These are phyloP conservation scores for Uromys caudimaculatus DNA, from an alignment of 2,797 vertebrate genomes.

Conservation along the genomic window DNA sequence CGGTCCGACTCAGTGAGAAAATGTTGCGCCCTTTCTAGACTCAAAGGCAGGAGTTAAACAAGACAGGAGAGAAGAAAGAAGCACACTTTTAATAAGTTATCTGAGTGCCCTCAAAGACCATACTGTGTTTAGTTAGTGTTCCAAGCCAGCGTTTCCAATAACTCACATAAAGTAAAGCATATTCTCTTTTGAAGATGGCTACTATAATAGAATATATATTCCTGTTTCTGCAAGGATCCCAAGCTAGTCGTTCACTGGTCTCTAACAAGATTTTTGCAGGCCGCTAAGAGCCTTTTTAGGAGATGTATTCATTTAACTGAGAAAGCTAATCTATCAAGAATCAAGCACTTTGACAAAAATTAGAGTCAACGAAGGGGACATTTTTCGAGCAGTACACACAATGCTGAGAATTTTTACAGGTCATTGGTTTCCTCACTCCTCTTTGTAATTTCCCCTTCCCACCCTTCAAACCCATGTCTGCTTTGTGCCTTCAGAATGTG, in stretches of 20 bases:
- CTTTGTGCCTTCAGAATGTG: background rate
- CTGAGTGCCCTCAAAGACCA: background rate
- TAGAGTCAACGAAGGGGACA: background rate
- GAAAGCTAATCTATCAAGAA: background rate
- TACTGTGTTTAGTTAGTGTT: background rate
- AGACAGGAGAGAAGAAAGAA: background rate
- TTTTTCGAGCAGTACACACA: background rate
- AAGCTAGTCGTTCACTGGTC: background rate
- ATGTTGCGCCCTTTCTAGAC: background rate
- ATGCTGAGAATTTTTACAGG: background rate
- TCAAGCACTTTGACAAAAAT: background rate
- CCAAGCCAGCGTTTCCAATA: background rate
- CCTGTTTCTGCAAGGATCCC: background rate
- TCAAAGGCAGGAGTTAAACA: background rate
- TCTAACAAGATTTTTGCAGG: background rate
- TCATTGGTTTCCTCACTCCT: background rate
- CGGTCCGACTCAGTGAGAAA: background rate
- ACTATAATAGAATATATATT: background rate
- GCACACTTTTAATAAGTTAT: background rate
- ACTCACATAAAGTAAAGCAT: background rate
- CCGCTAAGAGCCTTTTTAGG: background rate
- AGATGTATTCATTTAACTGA: background rate
- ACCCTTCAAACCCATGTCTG: background rate
- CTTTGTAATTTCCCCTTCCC: background rate
- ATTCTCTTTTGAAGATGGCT: constrained; percentile 2